phyloP scores from a whole-genome alignment of 2,113 vertebrate genomes.

The Prolemur simus region DNA sequence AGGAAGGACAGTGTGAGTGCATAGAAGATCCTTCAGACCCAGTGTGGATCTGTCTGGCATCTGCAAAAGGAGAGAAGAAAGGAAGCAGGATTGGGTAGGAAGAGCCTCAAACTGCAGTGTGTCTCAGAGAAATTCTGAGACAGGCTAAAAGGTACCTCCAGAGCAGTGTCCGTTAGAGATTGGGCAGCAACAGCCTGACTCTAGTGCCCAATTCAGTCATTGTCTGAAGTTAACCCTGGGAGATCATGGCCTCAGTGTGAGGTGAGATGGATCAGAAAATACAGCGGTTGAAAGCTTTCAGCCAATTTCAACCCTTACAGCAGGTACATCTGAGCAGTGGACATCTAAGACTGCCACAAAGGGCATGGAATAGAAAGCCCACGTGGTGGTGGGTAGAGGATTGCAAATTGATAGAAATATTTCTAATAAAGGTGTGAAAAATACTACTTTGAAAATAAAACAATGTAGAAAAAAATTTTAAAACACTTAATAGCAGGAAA shows the following conservation, averaged over 20 bases:
- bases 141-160: neutral
- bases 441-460: conserved; percentile 10
- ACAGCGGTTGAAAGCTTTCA: neutral
- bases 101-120: neutral
- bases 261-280: neutral
- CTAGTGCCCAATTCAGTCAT: neutral
- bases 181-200: neutral
- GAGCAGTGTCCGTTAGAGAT: neutral
- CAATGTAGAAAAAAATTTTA: neutral
- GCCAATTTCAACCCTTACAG: no score
- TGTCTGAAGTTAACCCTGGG: neutral
- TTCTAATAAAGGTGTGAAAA: neutral
- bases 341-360: neutral
- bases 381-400: neutral
- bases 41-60: neutral
- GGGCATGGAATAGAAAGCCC: neutral
- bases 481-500: neutral
- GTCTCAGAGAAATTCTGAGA: neutral
- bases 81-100: neutral
- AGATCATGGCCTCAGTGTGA: neutral
- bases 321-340: neutral
- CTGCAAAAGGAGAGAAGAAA: neutral
- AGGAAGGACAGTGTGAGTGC: neutral
- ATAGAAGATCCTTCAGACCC: neutral
- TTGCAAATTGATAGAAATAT: neutral